Evolutionary conservation across 1,140 invertebrate species (phyloP), one percentile per base, ranked within the genome.

Genomic region (Drosophila cardini): DNA sequence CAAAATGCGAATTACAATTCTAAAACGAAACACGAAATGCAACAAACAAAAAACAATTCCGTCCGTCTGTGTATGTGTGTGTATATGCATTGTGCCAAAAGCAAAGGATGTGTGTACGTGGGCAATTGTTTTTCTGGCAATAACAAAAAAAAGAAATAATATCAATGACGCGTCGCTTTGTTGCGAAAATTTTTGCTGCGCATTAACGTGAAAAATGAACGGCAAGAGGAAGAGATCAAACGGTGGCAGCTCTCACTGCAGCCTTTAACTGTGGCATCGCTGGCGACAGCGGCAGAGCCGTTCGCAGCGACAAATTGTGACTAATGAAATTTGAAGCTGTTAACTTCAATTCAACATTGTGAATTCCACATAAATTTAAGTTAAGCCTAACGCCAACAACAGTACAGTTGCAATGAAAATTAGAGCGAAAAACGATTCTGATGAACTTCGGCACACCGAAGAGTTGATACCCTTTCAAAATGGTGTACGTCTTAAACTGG

Each of bases 121-220:
- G 32, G 48, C 48, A 21, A 18, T 64, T 71, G 53, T 76, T 76
- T 72, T 73, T 26, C 21, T 70, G 70, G 48, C 50, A 65, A 69
- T 40, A 85, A 67, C 18, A 72, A 68, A 68, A 68, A 26, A 26
- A 26, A 26, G 21, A 26, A 26, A 26, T 58, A 69, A 58, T 71
- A 40, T 38, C 38, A 79, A 74, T 78, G 72, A 74, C 76, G 70
- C 72, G 68, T 74, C 65, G 65, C 67, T 62, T 61, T 68, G 34
- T 71, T 74, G 62, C 60, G 52, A 76, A 86, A 85, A 89, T 68
- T 61, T 50, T 81, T 82, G 75, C 83, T 85, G 81, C 81, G 81
- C 81, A 85, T 80, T 85, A 77, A 63, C 38, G 63, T 56, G 74
- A 69, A 76, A 85, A 87, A 76, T 69, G 55, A 56, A 58, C 42